These are phyloP conservation scores for Heteropelma amictum DNA, from an alignment of 2,888 invertebrate genomes.

Conservation along the genomic window DNA sequence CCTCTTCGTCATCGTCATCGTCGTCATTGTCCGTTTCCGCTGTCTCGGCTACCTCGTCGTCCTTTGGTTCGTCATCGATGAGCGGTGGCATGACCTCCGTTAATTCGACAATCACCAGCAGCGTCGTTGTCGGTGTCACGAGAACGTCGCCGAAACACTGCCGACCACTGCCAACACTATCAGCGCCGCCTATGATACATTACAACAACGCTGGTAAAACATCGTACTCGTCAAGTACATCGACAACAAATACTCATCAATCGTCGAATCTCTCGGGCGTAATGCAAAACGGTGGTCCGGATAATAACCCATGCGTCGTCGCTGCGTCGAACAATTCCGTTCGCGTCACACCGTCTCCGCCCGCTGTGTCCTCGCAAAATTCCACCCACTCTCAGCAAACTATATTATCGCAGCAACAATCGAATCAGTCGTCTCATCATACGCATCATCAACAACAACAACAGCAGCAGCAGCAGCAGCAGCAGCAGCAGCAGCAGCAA, in stretches of 20 bases:
- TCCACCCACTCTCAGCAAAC: conserved; percentile 56
- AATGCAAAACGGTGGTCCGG: conserved; percentile 64
- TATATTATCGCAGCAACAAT: conserved; percentile 55
- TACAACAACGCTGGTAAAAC: conserved; percentile 67
- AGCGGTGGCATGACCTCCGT: conserved; percentile 25
- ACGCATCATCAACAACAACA: conserved; percentile 28
- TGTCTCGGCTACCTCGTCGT: not conserved
- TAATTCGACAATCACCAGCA: conserved; percentile 28
- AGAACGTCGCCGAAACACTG: conserved; percentile 76
- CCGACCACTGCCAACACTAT: conserved; percentile 74
- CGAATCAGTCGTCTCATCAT: conserved; percentile 14
- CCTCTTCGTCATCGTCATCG: conserved; percentile 41
- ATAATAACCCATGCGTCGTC: conserved; percentile 57
- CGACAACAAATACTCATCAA: conserved; percentile 64
- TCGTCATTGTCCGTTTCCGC: not conserved
- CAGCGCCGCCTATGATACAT: conserved; percentile 71
- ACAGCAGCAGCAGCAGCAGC: conserved; percentile 56
- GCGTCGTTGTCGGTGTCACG: conserved; percentile 55
- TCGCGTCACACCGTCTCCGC: conserved; percentile 70
- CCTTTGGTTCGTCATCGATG: conserved; percentile 29
- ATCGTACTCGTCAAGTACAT: conserved; percentile 68
- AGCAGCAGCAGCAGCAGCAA: conserved; percentile 65
- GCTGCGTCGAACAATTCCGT: conserved; percentile 67
- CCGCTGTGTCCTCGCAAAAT: conserved; percentile 57
- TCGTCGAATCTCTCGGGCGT: conserved; percentile 59